phyloP scores from a whole-genome alignment of 2,888 invertebrate genomes.

The Girardia tigrina region DNA sequence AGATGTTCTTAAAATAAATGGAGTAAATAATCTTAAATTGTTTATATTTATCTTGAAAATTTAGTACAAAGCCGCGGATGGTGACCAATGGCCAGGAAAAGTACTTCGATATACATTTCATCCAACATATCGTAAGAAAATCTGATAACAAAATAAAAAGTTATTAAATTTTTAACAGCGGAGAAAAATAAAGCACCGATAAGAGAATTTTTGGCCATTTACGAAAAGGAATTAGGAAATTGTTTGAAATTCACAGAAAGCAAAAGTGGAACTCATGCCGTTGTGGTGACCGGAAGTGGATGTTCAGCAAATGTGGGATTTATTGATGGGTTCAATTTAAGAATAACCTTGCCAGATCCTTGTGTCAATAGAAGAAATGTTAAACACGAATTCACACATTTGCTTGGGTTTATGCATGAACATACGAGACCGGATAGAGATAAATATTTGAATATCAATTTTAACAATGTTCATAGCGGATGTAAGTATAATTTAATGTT shows the following conservation, averaged over 20 bases:
- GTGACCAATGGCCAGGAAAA: background rate
- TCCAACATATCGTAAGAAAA: slow-evolving; percentile 12
- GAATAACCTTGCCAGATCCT: background rate
- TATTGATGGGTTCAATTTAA: background rate
- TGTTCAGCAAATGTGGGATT: slow-evolving; percentile 11
- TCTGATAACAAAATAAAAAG: background rate
- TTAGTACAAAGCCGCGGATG: background rate
- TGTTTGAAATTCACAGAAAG: background rate
- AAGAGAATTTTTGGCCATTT: background rate
- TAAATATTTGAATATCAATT: background rate
- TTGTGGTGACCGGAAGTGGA: background rate
- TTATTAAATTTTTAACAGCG: background rate
- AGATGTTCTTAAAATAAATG: slow-evolving; percentile 4
- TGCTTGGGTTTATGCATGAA: slow-evolving; percentile 32
- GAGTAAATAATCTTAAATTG: background rate
- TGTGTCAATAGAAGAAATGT: slow-evolving; percentile 26
- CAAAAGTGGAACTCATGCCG: background rate
- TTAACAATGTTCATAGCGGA: slow-evolving; percentile 12
- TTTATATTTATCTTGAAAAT: background rate
- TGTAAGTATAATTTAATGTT: background rate
- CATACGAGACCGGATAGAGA: slow-evolving; percentile 32
- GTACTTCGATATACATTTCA: background rate
- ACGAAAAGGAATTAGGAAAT: slow-evolving; percentile 16
- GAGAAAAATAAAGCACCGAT: background rate
- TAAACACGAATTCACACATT: slow-evolving; percentile 33